These are phyloP conservation scores for Eumeta japonica DNA, from an alignment of 1,140 invertebrate species.

Conservation along the genomic window DNA sequence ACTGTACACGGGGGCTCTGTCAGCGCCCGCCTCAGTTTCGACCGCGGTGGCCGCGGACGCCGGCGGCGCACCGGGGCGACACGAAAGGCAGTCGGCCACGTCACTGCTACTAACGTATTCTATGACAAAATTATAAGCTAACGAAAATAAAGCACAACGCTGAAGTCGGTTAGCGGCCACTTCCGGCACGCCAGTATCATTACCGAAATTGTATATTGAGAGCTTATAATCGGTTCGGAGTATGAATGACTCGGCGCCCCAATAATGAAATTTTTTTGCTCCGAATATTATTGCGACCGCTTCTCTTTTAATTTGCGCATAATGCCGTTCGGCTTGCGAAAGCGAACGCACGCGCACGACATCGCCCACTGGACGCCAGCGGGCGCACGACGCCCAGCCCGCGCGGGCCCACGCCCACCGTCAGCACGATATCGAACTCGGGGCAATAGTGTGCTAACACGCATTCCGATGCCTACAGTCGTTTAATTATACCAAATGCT, in stretches of 20 bases:
- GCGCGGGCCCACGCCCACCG: slow-evolving; percentile 24
- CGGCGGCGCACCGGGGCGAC: slow-evolving; percentile 1
- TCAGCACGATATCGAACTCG: slow-evolving; percentile 22
- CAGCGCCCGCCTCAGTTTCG: background rate
- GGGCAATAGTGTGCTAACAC: slow-evolving; percentile 40
- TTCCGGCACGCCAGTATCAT: slow-evolving; percentile 14
- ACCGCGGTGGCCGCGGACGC: slow-evolving; percentile 4
- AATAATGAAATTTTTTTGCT: slow-evolving; percentile 39
- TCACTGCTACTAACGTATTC: slow-evolving; percentile 12
- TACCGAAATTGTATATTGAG: slow-evolving; percentile 12
- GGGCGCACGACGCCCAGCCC: slow-evolving; percentile 22
- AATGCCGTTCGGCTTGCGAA: slow-evolving; percentile 38
- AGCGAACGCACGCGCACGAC: slow-evolving; percentile 45
- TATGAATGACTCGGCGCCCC: slow-evolving; percentile 15
- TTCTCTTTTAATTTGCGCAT: no score
- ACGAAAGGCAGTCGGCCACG: slow-evolving; percentile 13
- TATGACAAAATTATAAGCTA: slow-evolving; percentile 18
- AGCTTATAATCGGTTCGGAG: slow-evolving; percentile 14
- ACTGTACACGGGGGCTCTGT: background rate
- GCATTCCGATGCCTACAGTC: slow-evolving; percentile 17
- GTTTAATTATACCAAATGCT: slow-evolving; percentile 19
- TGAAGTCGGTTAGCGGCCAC: no score
- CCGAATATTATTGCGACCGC: slow-evolving; percentile 54
- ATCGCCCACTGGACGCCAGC: slow-evolving; percentile 29
- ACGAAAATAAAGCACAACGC: slow-evolving; percentile 16